Conservation (phyloP, 2,113 vertebrate genomes). For the Hirundichthys speculiger region DNA sequence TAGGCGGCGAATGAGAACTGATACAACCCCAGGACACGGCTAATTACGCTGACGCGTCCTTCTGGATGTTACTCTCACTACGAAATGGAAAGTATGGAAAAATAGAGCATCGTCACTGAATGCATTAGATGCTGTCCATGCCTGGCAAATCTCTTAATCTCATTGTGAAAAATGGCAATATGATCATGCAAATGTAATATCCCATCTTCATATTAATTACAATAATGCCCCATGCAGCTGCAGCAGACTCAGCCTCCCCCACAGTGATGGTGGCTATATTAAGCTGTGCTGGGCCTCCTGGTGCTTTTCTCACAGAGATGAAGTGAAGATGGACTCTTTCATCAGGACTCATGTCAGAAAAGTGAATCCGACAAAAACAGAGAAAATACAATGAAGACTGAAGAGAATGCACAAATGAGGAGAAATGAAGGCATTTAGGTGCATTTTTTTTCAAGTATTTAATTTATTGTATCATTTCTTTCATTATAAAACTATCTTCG, state of each 20-base stretch:
- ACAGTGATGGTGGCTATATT: constrained; percentile 4
- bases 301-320: not conserved
- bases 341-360: too few relatives aligned
- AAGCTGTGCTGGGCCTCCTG: constrained; percentile 4
- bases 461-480: too few relatives aligned
- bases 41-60: constrained; percentile 62
- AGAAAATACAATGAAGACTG: too few relatives aligned
- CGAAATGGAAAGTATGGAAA: constrained; percentile 20
- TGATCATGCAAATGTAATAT: constrained; percentile 47
- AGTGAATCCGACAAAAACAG: too few relatives aligned
- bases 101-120: constrained; percentile 7
- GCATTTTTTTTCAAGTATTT: too few relatives aligned
- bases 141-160: constrained; percentile 31
- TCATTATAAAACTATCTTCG: too few relatives aligned
- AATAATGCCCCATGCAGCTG: constrained; percentile 24
- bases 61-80: constrained; percentile 44
- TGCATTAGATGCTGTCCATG: constrained; percentile 20
- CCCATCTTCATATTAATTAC: constrained; percentile 43
- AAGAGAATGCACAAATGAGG: too few relatives aligned
- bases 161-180: constrained; percentile 20
- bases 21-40: constrained; percentile 52
- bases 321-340: not conserved
- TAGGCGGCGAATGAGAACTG: constrained; percentile 43
- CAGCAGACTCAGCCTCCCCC: constrained; percentile 10
- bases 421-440: too few relatives aligned